Percentiles rank a stretch among this genome's conserved stretches.
phyloP scores from a whole-genome alignment of 1,140 invertebrate genomes.

The Drosophila trapezifrons region DNA sequence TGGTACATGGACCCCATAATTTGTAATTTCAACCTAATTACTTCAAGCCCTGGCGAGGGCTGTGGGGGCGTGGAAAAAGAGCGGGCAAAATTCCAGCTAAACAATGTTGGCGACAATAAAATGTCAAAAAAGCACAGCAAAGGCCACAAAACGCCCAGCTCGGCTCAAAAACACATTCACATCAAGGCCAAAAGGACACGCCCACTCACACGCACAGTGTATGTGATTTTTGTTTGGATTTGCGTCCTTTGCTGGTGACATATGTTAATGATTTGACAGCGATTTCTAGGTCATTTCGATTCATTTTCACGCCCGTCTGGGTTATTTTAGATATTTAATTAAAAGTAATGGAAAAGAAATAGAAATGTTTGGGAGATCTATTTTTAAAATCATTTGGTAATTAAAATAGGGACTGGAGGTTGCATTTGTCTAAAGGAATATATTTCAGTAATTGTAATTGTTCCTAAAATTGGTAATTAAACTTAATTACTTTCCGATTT shows the following conservation, averaged over 20 bases:
- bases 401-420: too few relatives aligned
- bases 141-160: conserved; percentile 72
- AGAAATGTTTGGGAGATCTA: not conserved
- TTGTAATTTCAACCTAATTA: conserved; percentile 82
- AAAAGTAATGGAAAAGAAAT: conserved; percentile 7
- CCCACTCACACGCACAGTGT: conserved; percentile 24
- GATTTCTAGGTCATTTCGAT: conserved; percentile 68
- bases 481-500: too few relatives aligned
- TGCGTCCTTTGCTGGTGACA: conserved; percentile 49
- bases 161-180: conserved; percentile 14
- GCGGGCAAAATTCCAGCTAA: conserved; percentile 29
- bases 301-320: conserved; percentile 31
- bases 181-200: conserved; percentile 40
- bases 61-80: conserved; percentile 1
- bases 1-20: conserved; percentile 77
- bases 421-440: too few relatives aligned
- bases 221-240: conserved; percentile 19
- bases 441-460: too few relatives aligned
- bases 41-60: conserved; percentile 33
- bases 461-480: too few relatives aligned
- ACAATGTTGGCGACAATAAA: conserved; percentile 72
- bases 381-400: conserved; percentile 1
- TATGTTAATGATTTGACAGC: conserved; percentile 65
- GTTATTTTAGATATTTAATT: conserved; percentile 12
- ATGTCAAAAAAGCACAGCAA: conserved; percentile 64